phyloP scores from a whole-genome alignment of 2,888 invertebrate genomes.

The Parnassius orleans region DNA sequence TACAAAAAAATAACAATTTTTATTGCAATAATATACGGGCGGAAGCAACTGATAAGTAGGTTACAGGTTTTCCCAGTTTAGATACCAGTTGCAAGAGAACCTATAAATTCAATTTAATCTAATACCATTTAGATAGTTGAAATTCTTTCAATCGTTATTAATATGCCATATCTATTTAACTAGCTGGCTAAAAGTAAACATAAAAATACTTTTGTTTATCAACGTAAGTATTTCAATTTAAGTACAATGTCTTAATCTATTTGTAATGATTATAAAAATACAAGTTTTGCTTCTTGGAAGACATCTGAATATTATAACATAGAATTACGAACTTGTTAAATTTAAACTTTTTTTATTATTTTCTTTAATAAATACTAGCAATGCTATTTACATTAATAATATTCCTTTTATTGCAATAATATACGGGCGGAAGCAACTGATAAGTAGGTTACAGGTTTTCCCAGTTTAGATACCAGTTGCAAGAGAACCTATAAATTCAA shows the following conservation, averaged over 20 bases:
- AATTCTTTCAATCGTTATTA: constrained; percentile 6
- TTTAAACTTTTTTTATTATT: too few relatives aligned
- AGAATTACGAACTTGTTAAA: too few relatives aligned
- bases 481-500: constrained; percentile 14
- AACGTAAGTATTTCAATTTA: too few relatives aligned
- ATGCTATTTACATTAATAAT: too few relatives aligned
- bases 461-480: constrained; percentile 19
- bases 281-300: too few relatives aligned
- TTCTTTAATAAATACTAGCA: too few relatives aligned
- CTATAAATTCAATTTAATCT: constrained; percentile 21
- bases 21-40: constrained; percentile 19
- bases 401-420: neutral
- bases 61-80: constrained; percentile 24
- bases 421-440: constrained; percentile 25
- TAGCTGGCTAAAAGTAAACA: neutral
- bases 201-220: too few relatives aligned
- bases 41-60: constrained; percentile 20
- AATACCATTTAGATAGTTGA: constrained; percentile 12
- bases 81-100: constrained; percentile 9
- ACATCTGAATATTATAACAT: too few relatives aligned
- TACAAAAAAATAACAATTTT: constrained; percentile 5
- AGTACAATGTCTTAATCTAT: too few relatives aligned
- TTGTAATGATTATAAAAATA: too few relatives aligned
- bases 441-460: constrained; percentile 19
- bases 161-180: neutral